phyloP scores from a whole-genome alignment of 2,113 vertebrate species.

The Potamarius usumacintae region DNA sequence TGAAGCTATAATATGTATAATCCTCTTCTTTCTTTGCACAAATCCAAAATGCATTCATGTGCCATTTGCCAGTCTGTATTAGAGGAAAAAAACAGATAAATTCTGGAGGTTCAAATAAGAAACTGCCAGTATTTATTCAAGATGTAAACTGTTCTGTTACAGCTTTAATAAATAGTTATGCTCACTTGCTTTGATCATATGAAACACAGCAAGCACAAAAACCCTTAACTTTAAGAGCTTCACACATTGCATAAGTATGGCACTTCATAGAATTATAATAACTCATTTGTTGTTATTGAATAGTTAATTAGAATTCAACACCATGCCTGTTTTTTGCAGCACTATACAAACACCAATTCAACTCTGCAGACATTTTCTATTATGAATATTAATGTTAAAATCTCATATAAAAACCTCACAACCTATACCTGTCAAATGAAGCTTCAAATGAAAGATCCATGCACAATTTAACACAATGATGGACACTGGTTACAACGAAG shows the following conservation, averaged over 20 bases:
- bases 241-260: neutral
- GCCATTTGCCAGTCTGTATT: slow-evolving; percentile 50
- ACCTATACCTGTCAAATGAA: slow-evolving; percentile 13
- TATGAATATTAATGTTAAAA: slow-evolving; percentile 12
- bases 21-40: slow-evolving; percentile 12
- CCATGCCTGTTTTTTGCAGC: neutral
- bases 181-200: slow-evolving; percentile 50
- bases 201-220: slow-evolving; percentile 3
- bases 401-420: neutral
- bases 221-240: neutral
- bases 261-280: neutral
- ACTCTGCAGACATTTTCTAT: neutral
- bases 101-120: slow-evolving; percentile 48
- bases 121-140: slow-evolving; percentile 28
- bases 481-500: neutral
- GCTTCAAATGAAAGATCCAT: neutral
- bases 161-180: slow-evolving; percentile 41
- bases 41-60: slow-evolving; percentile 40
- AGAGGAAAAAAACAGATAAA: slow-evolving; percentile 32
- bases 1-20: slow-evolving; percentile 16
- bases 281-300: neutral
- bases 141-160: slow-evolving; percentile 43
- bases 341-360: neutral
- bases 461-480: neutral
- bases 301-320: neutral